A percentile compares a stretch with the other conserved stretches of the same genome.
Evolutionary conservation across 2,888 invertebrate species (phyloP).

Genomic region (Ctenicera cuprea): DNA sequence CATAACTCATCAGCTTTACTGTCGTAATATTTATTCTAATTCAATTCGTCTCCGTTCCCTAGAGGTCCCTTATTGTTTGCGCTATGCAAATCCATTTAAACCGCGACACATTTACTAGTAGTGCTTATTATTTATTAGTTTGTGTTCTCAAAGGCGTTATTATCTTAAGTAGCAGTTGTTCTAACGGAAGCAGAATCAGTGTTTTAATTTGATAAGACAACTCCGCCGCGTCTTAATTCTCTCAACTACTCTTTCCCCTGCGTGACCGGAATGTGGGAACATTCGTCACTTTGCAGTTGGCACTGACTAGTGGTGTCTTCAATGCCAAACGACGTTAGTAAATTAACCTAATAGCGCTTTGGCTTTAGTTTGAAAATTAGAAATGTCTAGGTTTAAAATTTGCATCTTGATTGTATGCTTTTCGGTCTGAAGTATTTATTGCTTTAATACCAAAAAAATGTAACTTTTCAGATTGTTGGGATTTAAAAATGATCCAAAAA

Average conservation of each 20-base stretch:
- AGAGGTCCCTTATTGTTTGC: constrained; percentile 8
- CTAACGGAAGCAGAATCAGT: constrained; percentile 55
- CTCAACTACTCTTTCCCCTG: constrained; percentile 50
- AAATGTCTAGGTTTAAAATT: background rate
- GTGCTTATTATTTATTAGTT: constrained; percentile 44
- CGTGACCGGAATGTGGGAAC: constrained; percentile 54
- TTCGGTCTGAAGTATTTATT: background rate
- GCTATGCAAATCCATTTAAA: constrained; percentile 36
- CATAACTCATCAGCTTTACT: too few species aligned
- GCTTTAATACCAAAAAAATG: too few species aligned
- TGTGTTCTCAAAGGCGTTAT: constrained; percentile 53
- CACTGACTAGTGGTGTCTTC: constrained; percentile 30
- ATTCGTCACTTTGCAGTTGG: constrained; percentile 49
- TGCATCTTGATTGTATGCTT: background rate
- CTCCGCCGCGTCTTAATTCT: constrained; percentile 56
- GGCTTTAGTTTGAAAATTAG: background rate
- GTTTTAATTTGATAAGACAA: constrained; percentile 59
- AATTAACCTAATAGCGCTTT: background rate
- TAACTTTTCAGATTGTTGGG: too few species aligned
- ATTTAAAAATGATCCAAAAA: too few species aligned
- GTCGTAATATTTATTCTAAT: background rate
- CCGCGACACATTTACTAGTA: constrained; percentile 15
- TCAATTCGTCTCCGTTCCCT: background rate
- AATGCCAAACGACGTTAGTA: constrained; percentile 24
- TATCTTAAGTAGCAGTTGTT: constrained; percentile 57